Base-by-base conservation (phyloP, 1,140 invertebrate species). In the Parapsyche elsis region DNA sequence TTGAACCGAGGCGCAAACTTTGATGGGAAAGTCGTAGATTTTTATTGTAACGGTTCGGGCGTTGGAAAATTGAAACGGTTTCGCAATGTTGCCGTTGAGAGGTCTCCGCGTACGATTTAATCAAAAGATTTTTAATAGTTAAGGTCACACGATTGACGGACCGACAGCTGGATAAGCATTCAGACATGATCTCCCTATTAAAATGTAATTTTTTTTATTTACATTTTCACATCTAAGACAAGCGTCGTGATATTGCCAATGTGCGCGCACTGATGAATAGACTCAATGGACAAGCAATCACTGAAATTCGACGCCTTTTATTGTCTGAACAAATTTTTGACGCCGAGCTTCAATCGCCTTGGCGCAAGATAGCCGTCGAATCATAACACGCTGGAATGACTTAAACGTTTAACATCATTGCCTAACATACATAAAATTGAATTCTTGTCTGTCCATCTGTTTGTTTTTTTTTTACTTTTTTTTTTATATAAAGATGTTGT, bases 61-160 rank as follows among this genome's bases (percentile, higher is more conserved):
- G 26, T 67, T 21, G 24, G 64, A 67, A 67, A 67, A 67, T 67
- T 30, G 64, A 67, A 67, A 67, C 16, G 49, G 49, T 53, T 53
- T 53, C 49, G 12, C 49, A 53, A 53, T 30, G 24, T 67, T 23
- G 24, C 5, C 19, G 7, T n/a, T n/a, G 30, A 67, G 64, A 67
- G 64, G 64, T 67, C 19, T 14, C 26, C 64, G 9, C 23, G 64
- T 67, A 26, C n/a, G 24, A 23, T 67, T 67, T 67, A 24, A 67
- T 67, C 64, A 67, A 67, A 67, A 67, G 64, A 19, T 67, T 24
- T 53, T 53, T 14, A 12, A 53, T 16, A 53, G 49, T 53, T 67
- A 23, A 67, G 64, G 64, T 67, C 64, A 67, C 64, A 67, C 19
- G 24, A 67, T 67, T 24, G 19, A 67, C 64, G 24, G 64, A 26